Base-by-base conservation (phyloP, 1,140 invertebrate genomes). In the Chrysopa pallens region DNA sequence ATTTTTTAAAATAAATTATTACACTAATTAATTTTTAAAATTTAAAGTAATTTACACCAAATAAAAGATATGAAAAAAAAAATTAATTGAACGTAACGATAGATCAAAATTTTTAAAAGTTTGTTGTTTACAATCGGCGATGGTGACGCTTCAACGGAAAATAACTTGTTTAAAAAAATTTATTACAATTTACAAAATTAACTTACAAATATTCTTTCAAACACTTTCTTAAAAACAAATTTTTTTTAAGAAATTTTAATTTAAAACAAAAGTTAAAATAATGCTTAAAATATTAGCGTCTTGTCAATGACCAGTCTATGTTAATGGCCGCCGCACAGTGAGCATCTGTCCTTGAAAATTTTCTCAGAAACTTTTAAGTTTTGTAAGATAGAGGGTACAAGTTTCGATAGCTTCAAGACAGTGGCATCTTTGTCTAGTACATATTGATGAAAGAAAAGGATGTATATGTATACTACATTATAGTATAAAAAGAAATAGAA, bases 301-400 rank as follows among this genome's bases (percentile, higher is more conserved):
- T 33, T 33, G 31, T 33, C 31, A 33, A 33, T 12, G 31, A 33
- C 31, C 31, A 9, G 31, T 33, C 31, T 33, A 12, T 33, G 31
- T 33, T 33, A 60, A 59, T 59, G 57, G 57, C 57, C 50, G 54
- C 58, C 50, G 47, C 56, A 57, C 52, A 52, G 57, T 53, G 41
- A 48, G 51, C 31, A 12, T 33, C 51, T 50, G 55, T 51, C 58
- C 56, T 60, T 60, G 56, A 57, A 53, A 52, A 52, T 41, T 50
- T 59, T 55, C 51, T 53, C 46, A 56, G 54, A 58, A 54, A 57
- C 48, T 56, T 58, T 50, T 46, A 56, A 55, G 53, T 52, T 41
- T 41, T 13, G n/a, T n/a, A 17, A 31, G 13, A 11, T 39, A 27
- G 9, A 39, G 28, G 15, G 27, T 39, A 11, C 38, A 12, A 39